These are phyloP conservation scores for Cynoglossus semilaevis DNA, from an alignment of 2,113 vertebrate species.

Conservation along the genomic window DNA sequence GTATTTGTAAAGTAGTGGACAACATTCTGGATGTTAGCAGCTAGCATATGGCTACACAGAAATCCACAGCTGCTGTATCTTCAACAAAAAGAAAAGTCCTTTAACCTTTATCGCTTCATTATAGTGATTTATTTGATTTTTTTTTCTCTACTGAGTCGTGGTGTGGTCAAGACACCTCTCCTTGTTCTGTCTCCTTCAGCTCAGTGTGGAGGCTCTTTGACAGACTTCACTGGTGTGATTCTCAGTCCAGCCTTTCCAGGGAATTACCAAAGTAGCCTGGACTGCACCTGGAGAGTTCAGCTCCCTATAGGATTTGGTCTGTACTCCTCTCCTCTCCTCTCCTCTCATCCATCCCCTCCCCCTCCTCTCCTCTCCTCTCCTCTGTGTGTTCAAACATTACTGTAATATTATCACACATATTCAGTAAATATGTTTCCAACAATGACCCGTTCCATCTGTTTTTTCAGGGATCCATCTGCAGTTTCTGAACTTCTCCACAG, in stretches of 20 bases:
- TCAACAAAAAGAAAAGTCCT: no score
- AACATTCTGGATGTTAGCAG: no score
- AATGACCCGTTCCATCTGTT: constrained; percentile 31
- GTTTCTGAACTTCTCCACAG: constrained; percentile 96
- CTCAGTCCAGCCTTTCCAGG: constrained; percentile 96
- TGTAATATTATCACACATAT: constrained; percentile 5
- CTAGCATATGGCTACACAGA: no score
- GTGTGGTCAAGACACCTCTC: constrained; percentile 52
- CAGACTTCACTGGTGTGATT: constrained; percentile 91
- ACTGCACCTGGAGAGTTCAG: constrained; percentile 94
- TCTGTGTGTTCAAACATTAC: neutral
- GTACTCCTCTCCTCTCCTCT: constrained; percentile 36
- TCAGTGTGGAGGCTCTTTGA: constrained; percentile 89
- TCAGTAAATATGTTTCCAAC: neutral
- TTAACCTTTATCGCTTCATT: constrained; percentile 3
- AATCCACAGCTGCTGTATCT: no score
- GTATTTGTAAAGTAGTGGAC: no score
- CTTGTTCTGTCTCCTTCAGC: constrained; percentile 78
- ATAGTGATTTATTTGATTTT: constrained; percentile 44
- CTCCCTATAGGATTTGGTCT: constrained; percentile 92
- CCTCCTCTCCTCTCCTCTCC: neutral
- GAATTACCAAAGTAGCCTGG: constrained; percentile 96
- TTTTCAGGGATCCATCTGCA: constrained; percentile 91
- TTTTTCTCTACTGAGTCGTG: constrained; percentile 30
- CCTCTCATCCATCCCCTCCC: neutral